Base-by-base conservation (phyloP, 2,888 invertebrate species). In the Gisinianus flammeolus region DNA sequence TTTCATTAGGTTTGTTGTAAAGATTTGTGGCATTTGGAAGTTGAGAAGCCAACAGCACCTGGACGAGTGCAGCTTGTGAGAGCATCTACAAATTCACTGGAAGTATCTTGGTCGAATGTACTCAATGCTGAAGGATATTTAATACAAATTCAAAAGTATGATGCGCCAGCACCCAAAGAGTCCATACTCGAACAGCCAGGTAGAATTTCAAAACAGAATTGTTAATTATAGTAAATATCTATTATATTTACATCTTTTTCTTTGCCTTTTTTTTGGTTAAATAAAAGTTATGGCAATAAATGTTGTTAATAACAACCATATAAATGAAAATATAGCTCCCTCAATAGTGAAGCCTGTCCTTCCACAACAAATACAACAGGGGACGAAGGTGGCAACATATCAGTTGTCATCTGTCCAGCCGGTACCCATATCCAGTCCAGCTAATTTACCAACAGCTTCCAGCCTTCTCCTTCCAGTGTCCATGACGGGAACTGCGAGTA, bases 11-110 rank as follows among this genome's bases (percentile, higher is more conserved):
- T 94, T 64, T 97, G 97, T 86, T 98, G 97, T 87, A 97, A 96
- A 87, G 97, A 98, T 88, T 88, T 98, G 44, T 97, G 95, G 97
- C 96, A 93, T 86, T 88, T 98, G 76, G 97, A 98, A 87, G 96
- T 96, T 10, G 96, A 96, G 82, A 94, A 93, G 84, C 99, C 99
- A 0, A 91, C 94, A 0, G 92, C 94, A 62, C 97, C 98, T 0
- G 93, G 94, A 0, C 91, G 96, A 82, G 96, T 98, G 0, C 96
- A 97, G 79, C 90, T 99, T 8, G 95, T 98, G 0, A 92, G 97
- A 79, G 98, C 99, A 0, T 95, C 95, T 31, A 97, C 98, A 2
- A 94, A 94, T 85, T 93, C 95, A 0, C 88, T 99, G 75, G 99
- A 99, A 88, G 92, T 99, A 0, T 95, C 95, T 86, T 98, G 98